Evolutionary conservation across 2,113 vertebrate species (phyloP).

Genomic region (Ondatra zibethicus): DNA sequence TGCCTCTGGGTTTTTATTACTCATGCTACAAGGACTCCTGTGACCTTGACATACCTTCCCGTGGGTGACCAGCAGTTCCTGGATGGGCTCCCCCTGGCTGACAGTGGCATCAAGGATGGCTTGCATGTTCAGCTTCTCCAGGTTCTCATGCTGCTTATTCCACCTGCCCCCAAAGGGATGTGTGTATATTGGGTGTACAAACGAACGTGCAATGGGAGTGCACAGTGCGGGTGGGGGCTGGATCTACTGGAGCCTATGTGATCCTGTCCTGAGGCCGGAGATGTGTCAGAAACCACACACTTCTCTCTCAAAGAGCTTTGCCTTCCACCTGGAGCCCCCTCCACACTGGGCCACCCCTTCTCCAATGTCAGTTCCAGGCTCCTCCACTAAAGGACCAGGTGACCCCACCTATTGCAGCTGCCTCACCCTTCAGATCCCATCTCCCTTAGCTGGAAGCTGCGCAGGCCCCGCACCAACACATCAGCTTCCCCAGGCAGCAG

Average conservation of each 20-base stretch:
- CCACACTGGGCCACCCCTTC: background rate
- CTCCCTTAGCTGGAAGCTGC: conserved; percentile 87
- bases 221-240: background rate
- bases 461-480: conserved; percentile 87
- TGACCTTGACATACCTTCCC: conserved; percentile 89
- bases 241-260: background rate
- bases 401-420: background rate
- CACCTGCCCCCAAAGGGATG: conserved; percentile 86
- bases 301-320: background rate
- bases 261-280: background rate
- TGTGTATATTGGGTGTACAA: background rate
- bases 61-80: conserved; percentile 91
- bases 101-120: conserved; percentile 91
- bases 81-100: conserved; percentile 92
- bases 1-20: too few relatives aligned
- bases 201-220: background rate
- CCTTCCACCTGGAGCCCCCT: background rate
- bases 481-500: conserved; percentile 90
- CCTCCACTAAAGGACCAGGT: background rate
- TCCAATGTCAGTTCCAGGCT: background rate
- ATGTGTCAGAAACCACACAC: too few relatives aligned
- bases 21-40: background rate
- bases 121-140: conserved; percentile 98
- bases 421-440: conserved; percentile 85
- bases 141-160: conserved; percentile 93